phyloP scores from a whole-genome alignment of 2,888 invertebrate genomes.

The Orthonychiurus folsomi region DNA sequence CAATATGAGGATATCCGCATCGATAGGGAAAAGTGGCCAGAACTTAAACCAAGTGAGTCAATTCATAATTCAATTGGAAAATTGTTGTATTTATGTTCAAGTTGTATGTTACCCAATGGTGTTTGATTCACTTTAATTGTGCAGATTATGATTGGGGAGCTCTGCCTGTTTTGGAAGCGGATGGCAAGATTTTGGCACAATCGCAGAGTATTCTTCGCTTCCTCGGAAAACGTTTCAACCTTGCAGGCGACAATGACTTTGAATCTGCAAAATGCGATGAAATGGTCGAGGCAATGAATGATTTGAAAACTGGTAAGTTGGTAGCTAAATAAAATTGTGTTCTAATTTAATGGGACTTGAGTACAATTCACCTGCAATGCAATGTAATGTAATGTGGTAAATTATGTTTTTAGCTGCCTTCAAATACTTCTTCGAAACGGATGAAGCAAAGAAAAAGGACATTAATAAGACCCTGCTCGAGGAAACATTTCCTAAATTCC shows the following conservation, averaged over 20 bases:
- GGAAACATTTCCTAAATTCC: constrained; percentile 8
- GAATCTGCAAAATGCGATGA: constrained; percentile 20
- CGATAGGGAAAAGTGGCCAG: not conserved
- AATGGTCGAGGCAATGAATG: constrained; percentile 10
- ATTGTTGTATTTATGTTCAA: not conserved
- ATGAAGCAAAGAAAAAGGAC: constrained; percentile 4
- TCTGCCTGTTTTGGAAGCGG: constrained; percentile 4
- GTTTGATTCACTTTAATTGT: too few relatives aligned
- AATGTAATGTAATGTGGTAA: not conserved
- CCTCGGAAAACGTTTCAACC: not conserved
- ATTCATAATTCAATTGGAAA: not conserved
- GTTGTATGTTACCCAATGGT: too few relatives aligned
- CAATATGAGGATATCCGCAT: not conserved
- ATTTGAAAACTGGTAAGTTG: not conserved
- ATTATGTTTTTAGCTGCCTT: not conserved
- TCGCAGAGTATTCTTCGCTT: constrained; percentile 6
- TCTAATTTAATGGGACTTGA: too few relatives aligned
- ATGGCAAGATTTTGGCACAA: constrained; percentile 6
- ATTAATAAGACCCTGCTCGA: not conserved
- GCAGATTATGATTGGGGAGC: constrained; percentile 8
- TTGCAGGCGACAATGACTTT: constrained; percentile 3
- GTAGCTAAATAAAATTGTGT: not conserved
- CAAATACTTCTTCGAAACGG: not conserved
- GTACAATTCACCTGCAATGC: not conserved
- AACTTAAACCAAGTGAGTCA: not conserved